Conservation (phyloP, 1,140 invertebrate genomes). For the Coenobita brevimanus region DNA sequence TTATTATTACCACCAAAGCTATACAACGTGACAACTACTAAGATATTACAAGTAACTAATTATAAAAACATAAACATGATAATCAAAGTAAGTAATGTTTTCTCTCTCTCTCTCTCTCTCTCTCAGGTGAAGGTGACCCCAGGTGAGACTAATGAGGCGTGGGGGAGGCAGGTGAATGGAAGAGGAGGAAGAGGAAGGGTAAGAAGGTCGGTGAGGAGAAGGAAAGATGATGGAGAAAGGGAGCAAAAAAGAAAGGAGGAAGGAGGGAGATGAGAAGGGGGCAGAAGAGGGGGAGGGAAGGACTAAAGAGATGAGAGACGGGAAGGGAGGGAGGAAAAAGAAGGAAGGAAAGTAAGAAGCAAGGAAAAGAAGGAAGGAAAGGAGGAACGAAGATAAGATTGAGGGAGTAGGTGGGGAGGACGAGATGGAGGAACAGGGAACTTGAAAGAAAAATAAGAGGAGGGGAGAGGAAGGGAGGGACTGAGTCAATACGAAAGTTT, state of each 20-base stretch:
- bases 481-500: too few species aligned
- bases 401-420: not conserved
- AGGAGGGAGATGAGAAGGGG: not conserved
- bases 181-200: not conserved
- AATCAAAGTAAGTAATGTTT: not conserved
- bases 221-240: not conserved
- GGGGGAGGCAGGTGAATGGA: not conserved
- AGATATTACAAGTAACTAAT: too few species aligned
- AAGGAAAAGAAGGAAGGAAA: not conserved
- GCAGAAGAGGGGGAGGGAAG: not conserved
- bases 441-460: not conserved
- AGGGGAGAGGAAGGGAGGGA: not conserved
- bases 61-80: too few species aligned
- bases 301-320: not conserved
- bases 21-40: too few species aligned
- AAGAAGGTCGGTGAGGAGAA: not conserved
- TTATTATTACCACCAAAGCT: too few species aligned
- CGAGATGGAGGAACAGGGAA: not conserved
- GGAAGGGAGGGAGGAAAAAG: not conserved
- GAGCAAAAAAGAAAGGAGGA: constrained; percentile 11
- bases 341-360: not conserved
- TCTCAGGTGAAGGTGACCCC: not conserved
- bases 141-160: not conserved
- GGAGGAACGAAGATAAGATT: not conserved
- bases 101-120: constrained; percentile 1